Evolutionary conservation across 2,888 invertebrate genomes (phyloP), one percentile per base, ranked within the genome.

Genomic region (Amblyjoppa proteus): DNA sequence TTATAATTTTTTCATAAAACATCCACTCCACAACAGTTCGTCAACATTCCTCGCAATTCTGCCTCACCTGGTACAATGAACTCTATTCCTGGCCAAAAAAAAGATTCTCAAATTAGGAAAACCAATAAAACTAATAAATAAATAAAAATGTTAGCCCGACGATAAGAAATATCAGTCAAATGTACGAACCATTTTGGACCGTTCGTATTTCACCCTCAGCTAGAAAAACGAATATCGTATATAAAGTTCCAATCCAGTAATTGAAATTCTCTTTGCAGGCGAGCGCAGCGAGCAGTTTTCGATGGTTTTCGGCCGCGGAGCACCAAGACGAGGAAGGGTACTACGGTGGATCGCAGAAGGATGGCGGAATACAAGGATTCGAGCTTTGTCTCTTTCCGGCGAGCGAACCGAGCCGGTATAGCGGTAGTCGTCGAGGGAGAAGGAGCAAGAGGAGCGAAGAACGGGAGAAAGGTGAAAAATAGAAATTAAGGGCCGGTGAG

Each of bases 401-500:
- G 56, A 58, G 56, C n/a, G n/a, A 31, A 28, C 53, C 20, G 58
- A 31, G 25, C 4, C 34, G 45, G n/a, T 75, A 9, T 75, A 58
- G 45, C 28, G 56, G 25, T 58, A 34, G 45, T 69, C 31, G 73
- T 71, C 45, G 78, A 38, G 64, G 79, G 61, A 77, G 53, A 56
- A 66, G 76, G 71, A 81, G 80, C 71, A 82, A 69, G 81, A 78
- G 69, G 79, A 38, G 68, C 66, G 41, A 71, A 80, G 81, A 82
- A 75, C 64, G 75, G 79, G 84, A 68, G 85, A 83, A 89, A 90
- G 90, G 91, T 90, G 93, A 92, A 93, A 93, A 93, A 93, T 92
- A 93, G 92, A 93, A 93, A 93, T 93, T 93, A 93, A 93, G 93
- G 92, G 91, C 90, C 91, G 89, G 89, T 93, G 93, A 93, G 91